phyloP scores from a whole-genome alignment of 2,113 vertebrate genomes.

The Salvelinus sp. region DNA sequence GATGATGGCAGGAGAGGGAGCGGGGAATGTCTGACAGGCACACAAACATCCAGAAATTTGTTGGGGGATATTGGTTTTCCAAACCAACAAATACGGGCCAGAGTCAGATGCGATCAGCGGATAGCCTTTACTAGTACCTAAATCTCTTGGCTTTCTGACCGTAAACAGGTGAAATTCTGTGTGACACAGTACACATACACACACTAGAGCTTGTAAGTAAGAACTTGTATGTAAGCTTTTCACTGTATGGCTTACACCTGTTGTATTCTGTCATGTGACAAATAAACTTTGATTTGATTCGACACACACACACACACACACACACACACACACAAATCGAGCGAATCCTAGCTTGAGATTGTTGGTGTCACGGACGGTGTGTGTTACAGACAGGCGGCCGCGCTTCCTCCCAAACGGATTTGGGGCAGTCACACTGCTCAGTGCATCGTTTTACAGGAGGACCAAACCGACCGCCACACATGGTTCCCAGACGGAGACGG shows the following conservation, averaged over 20 bases:
- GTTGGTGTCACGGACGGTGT: slow-evolving; percentile 43
- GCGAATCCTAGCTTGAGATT: neutral
- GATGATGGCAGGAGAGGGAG: slow-evolving; percentile 13
- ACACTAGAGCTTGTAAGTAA: too few relatives aligned
- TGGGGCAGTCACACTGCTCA: slow-evolving; percentile 40
- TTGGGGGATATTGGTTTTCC: slow-evolving; percentile 62
- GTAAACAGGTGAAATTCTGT: slow-evolving; percentile 43
- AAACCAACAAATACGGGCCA: slow-evolving; percentile 41
- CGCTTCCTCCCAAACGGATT: slow-evolving; percentile 58
- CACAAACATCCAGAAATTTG: slow-evolving; percentile 63
- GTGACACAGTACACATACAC: slow-evolving; percentile 31
- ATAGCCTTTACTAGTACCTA: too few relatives aligned
- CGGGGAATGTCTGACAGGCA: slow-evolving; percentile 53
- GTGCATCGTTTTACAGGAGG: slow-evolving; percentile 58
- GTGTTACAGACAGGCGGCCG: slow-evolving; percentile 32
- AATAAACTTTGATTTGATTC: slow-evolving; percentile 45
- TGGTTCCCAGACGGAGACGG: slow-evolving; percentile 61
- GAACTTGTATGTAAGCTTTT: neutral
- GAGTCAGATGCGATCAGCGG: slow-evolving; percentile 51
- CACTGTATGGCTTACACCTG: neutral
- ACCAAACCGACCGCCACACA: slow-evolving; percentile 52
- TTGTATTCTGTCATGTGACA: too few relatives aligned
- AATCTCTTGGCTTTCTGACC: neutral
- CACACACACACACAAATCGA: slow-evolving; percentile 26
- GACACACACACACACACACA: slow-evolving; percentile 30